phyloP scores from a whole-genome alignment of 2,113 vertebrate genomes.

The Camelus dromedarius region DNA sequence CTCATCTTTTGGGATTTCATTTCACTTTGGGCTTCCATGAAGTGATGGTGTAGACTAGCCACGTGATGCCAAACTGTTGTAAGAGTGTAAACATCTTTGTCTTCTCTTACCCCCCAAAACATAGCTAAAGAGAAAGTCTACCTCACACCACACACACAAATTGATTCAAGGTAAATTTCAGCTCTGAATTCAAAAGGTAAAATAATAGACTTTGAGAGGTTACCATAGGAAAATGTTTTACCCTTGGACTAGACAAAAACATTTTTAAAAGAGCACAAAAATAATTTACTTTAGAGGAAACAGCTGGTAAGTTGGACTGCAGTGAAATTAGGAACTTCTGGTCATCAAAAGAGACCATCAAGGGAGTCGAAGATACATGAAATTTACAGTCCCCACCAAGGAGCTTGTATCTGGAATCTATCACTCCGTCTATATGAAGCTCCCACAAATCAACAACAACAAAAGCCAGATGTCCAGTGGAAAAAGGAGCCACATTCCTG shows the following conservation, averaged over 20 bases:
- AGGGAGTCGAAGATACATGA: not conserved
- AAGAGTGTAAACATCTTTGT: constrained; percentile 2
- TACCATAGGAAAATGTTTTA: not conserved
- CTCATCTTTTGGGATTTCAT: not conserved
- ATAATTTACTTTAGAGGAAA: not conserved
- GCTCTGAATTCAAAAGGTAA: not conserved
- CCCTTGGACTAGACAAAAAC: not conserved
- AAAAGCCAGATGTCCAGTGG: not conserved
- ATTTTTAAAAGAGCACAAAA: not conserved
- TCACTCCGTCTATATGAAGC: not conserved
- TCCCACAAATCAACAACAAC: not conserved
- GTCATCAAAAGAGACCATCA: not conserved
- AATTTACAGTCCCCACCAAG: not conserved
- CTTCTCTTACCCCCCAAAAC: not conserved
- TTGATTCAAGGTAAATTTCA: not conserved
- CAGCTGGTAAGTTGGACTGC: not conserved
- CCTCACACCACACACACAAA: not conserved
- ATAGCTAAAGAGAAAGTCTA: not conserved
- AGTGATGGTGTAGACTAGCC: not conserved
- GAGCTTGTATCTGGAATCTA: not conserved
- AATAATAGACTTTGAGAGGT: not conserved
- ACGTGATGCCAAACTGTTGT: not conserved
- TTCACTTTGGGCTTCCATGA: not conserved
- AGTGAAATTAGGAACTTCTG: not conserved
- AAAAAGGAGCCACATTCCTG: not conserved